Evolutionary conservation across 2,797 vertebrate species (phyloP).

Genomic region (Pseudochaenichthys georgianus): DNA sequence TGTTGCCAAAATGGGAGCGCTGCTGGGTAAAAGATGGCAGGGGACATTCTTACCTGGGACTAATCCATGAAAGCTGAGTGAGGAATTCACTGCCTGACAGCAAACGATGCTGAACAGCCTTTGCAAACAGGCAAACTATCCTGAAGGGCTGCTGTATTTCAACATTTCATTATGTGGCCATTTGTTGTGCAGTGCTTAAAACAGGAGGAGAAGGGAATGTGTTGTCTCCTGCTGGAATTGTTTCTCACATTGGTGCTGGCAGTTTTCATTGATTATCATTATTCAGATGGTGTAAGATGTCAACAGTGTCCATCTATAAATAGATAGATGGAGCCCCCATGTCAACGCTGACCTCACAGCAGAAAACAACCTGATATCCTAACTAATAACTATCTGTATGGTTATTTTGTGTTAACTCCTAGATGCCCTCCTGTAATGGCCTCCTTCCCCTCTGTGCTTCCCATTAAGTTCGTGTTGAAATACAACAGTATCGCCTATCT

Average conservation of each 20-base stretch:
- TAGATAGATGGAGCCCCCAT: background rate
- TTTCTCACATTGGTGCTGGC: slow-evolving; percentile 11
- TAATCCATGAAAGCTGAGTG: slow-evolving; percentile 63
- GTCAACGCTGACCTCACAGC: slow-evolving; percentile 9
- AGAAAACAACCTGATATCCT: slow-evolving; percentile 12
- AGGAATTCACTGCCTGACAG: slow-evolving; percentile 46
- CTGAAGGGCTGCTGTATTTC: slow-evolving; percentile 25
- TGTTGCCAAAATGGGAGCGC: slow-evolving; percentile 42
- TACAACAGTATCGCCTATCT: slow-evolving; percentile 62
- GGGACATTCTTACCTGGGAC: slow-evolving; percentile 62
- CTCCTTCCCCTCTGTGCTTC: slow-evolving; percentile 31
- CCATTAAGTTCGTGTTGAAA: slow-evolving; percentile 56
- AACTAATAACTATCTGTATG: background rate
- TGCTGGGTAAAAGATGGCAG: slow-evolving; percentile 38
- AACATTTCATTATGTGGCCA: slow-evolving; percentile 31
- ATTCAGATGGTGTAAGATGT: background rate
- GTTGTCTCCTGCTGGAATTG: slow-evolving; percentile 35
- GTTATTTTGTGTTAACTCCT: slow-evolving; percentile 7
- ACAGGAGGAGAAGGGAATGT: background rate
- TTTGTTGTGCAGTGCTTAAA: background rate
- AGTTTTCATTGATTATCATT: background rate
- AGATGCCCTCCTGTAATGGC: slow-evolving; percentile 29
- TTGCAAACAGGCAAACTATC: slow-evolving; percentile 25
- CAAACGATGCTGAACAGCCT: slow-evolving; percentile 41
- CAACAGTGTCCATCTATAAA: background rate